These are phyloP conservation scores for Neotoma lepida DNA, from an alignment of 2,113 vertebrate species.

Conservation along the genomic window DNA sequence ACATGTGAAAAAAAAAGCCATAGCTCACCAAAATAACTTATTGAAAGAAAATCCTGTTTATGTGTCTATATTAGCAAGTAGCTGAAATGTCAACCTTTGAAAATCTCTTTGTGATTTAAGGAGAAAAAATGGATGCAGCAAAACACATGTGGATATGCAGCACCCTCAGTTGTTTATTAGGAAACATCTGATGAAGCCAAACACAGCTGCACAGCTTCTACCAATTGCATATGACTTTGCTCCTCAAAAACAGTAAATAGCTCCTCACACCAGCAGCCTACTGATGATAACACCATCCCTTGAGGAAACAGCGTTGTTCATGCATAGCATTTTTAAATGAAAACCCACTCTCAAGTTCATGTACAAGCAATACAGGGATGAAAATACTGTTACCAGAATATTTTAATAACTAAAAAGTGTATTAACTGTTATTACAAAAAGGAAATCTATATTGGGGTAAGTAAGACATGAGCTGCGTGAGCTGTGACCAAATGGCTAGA, in stretches of 20 bases:
- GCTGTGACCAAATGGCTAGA: background rate
- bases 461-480: background rate
- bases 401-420: background rate
- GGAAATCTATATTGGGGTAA: background rate
- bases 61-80: slow-evolving; percentile 58
- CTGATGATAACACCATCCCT: background rate
- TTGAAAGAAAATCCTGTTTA: slow-evolving; percentile 39
- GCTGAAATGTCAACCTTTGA: slow-evolving; percentile 62
- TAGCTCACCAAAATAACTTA: slow-evolving; percentile 51
- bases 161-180: slow-evolving; percentile 57
- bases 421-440: background rate
- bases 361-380: background rate
- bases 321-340: background rate
- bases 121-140: slow-evolving; percentile 27
- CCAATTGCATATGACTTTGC: background rate
- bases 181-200: slow-evolving; percentile 55
- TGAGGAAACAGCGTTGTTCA: background rate
- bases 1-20: background rate
- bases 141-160: slow-evolving; percentile 46
- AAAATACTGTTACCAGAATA: background rate
- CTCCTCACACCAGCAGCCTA: slow-evolving; percentile 8
- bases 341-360: background rate
- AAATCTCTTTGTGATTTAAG: slow-evolving; percentile 28
- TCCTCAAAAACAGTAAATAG: slow-evolving; percentile 8
- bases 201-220: slow-evolving; percentile 64